phyloP scores from a whole-genome alignment of 2,113 vertebrate genomes.

The Accipiter virgatus region DNA sequence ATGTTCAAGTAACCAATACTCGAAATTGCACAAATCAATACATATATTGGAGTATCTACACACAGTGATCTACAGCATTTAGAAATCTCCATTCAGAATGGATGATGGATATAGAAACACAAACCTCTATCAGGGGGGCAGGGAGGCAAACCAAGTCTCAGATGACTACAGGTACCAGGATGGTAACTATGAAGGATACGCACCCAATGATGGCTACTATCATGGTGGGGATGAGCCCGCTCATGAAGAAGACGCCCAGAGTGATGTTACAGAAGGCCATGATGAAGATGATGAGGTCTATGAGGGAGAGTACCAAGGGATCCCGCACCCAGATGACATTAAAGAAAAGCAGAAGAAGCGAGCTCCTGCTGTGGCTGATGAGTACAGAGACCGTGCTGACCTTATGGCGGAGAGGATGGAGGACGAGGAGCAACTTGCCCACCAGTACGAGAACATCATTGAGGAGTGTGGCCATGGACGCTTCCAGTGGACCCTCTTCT shows the following conservation, averaged over 20 bases:
- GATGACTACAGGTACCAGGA: slow-evolving; percentile 78
- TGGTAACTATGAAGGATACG: slow-evolving; percentile 76
- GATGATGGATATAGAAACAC: slow-evolving; percentile 83
- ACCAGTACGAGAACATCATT: slow-evolving; percentile 95
- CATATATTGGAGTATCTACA: not conserved
- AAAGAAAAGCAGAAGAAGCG: slow-evolving; percentile 80
- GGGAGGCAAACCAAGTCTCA: slow-evolving; percentile 58
- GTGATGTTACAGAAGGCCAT: slow-evolving; percentile 93
- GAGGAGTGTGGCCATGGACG: slow-evolving; percentile 96
- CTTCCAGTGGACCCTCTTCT: slow-evolving; percentile 96
- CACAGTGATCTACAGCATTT: not conserved
- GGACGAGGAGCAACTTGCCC: slow-evolving; percentile 88
- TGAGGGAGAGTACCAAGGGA: slow-evolving; percentile 96
- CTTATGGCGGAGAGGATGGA: slow-evolving; percentile 85
- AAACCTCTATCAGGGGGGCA: slow-evolving; percentile 73
- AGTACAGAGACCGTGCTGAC: slow-evolving; percentile 74
- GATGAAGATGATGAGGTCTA: slow-evolving; percentile 97
- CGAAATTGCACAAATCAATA: not conserved
- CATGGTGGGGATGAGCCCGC: slow-evolving; percentile 72
- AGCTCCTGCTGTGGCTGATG: slow-evolving; percentile 66
- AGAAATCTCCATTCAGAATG: slow-evolving; percentile 64
- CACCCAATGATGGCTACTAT: slow-evolving; percentile 77
- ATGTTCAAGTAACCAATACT: not conserved
- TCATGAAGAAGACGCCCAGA: slow-evolving; percentile 88
- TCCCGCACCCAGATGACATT: slow-evolving; percentile 93